Evolutionary conservation across 1,140 invertebrate genomes (phyloP).

Genomic region (Phthorimaea operculella): DNA sequence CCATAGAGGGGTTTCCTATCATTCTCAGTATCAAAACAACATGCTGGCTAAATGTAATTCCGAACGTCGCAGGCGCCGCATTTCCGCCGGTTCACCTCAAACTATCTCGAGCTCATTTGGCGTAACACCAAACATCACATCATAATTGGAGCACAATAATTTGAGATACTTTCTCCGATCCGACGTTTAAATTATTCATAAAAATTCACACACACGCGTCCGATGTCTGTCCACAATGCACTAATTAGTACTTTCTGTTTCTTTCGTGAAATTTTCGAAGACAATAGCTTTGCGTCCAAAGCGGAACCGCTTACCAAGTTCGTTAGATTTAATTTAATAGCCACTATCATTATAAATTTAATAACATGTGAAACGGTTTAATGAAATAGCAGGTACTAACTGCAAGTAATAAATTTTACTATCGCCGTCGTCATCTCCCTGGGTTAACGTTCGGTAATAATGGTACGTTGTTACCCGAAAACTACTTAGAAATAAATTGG

Average conservation of each 20-base stretch:
- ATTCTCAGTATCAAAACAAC: neutral
- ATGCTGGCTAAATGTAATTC: neutral
- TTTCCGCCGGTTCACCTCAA: conserved; percentile 9
- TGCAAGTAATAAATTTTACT: too few species aligned
- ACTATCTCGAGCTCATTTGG: conserved; percentile 23
- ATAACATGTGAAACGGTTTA: neutral
- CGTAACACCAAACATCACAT: conserved; percentile 30
- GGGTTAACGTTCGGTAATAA: too few species aligned
- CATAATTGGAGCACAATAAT: conserved; percentile 54
- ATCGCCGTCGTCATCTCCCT: too few species aligned
- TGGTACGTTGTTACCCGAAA: too few species aligned
- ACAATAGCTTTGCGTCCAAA: conserved; percentile 13
- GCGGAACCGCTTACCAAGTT: neutral
- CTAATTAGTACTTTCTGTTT: conserved; percentile 40
- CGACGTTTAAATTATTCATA: conserved; percentile 40
- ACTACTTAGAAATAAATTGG: too few species aligned
- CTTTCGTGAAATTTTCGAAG: conserved; percentile 17
- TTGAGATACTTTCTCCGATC: conserved; percentile 44
- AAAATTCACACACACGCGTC: conserved; percentile 25
- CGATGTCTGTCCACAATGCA: conserved; percentile 12
- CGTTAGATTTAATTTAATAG: neutral
- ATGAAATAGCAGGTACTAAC: neutral
- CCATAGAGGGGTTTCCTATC: too few species aligned
- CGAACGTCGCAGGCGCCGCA: neutral
- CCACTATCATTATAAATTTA: neutral